These are phyloP conservation scores for Tipula helvola DNA, from an alignment of 2,888 invertebrate genomes.

Conservation along the genomic window DNA sequence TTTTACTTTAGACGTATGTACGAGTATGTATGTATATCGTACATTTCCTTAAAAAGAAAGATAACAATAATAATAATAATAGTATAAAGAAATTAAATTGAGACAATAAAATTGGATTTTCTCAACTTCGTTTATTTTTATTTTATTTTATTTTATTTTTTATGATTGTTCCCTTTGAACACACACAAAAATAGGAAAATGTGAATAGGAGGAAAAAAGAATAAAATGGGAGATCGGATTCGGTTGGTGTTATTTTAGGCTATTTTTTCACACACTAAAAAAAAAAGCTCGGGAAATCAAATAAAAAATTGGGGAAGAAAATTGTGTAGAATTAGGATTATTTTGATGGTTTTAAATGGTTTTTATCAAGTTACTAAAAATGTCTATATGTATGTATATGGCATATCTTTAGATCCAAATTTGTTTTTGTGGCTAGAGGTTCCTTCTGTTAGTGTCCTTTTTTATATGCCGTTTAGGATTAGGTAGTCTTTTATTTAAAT, in stretches of 20 bases:
- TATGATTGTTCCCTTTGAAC: background rate
- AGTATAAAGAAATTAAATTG: background rate
- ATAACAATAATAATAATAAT: background rate
- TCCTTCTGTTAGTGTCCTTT: background rate
- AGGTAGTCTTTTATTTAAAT: background rate
- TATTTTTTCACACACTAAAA: background rate
- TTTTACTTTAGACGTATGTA: background rate
- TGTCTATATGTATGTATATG: background rate
- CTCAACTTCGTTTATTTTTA: background rate
- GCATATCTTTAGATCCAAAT: background rate
- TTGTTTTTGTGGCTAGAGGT: background rate
- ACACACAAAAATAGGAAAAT: background rate
- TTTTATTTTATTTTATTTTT: background rate
- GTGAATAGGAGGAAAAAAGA: background rate
- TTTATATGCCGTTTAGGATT: background rate
- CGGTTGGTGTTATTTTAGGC: background rate
- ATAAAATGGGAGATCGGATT: background rate
- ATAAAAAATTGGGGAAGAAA: background rate
- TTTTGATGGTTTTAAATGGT: background rate
- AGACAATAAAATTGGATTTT: background rate
- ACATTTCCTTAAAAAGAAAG: background rate
- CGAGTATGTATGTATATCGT: background rate
- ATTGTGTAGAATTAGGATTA: background rate
- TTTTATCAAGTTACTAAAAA: background rate
- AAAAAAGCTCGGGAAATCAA: background rate